phyloP scores from a whole-genome alignment of 2,113 vertebrate species.

The Camelus dromedarius region DNA sequence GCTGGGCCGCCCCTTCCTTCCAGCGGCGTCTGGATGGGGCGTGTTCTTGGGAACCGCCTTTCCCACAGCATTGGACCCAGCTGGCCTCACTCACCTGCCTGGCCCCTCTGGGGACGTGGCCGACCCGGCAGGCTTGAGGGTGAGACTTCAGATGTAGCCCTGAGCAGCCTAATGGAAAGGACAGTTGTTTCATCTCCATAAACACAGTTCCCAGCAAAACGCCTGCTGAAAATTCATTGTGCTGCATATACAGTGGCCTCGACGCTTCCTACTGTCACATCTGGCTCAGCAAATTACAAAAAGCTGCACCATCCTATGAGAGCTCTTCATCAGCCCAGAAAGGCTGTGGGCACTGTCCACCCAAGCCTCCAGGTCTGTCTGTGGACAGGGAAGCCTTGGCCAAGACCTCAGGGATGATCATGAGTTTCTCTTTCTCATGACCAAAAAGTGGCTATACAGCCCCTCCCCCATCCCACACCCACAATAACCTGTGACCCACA shows the following conservation, averaged over 20 bases:
- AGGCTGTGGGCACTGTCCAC: background rate
- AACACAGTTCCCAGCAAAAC: background rate
- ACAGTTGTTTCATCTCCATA: background rate
- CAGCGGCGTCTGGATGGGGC: accelerated
- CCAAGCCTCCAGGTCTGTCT: background rate
- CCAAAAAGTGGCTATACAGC: background rate
- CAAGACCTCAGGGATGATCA: background rate
- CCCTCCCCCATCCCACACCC: no score
- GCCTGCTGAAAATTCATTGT: background rate
- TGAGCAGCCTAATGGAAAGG: background rate
- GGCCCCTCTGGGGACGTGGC: background rate
- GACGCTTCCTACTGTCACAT: background rate
- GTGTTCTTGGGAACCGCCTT: accelerated
- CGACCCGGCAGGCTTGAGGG: background rate
- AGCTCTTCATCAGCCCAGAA: background rate
- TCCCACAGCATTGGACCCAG: no score
- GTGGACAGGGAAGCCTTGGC: background rate
- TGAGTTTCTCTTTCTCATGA: background rate
- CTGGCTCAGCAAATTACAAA: background rate
- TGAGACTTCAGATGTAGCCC: background rate
- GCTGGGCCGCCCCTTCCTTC: background rate
- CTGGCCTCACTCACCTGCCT: background rate
- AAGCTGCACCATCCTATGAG: background rate
- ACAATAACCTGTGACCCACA: background rate
- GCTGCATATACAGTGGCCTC: background rate